Evolutionary conservation across 1,140 invertebrate species (phyloP), one percentile per base, ranked within the genome.

Genomic region (Conopomorpha cramerella): DNA sequence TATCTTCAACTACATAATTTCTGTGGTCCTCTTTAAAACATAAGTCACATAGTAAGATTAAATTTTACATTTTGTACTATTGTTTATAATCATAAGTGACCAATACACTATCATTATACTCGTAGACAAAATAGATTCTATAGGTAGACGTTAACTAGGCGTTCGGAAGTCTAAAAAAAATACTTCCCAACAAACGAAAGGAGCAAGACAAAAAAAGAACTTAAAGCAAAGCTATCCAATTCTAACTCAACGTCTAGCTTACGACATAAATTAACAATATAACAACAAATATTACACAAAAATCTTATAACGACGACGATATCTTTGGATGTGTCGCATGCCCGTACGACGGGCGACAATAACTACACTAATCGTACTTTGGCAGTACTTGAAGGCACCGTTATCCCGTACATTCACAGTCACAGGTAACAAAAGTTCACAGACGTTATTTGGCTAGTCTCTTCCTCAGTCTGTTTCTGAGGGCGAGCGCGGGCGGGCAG

Each of bases 281-380:
- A n/a, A n/a, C n/a, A n/a, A n/a, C n/a, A n/a, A n/a, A n/a, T n/a
- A n/a, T n/a, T n/a, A n/a, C n/a, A n/a, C n/a, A n/a, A n/a, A n/a
- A n/a, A n/a, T n/a, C n/a, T n/a, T n/a, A n/a, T n/a, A n/a, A 66
- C 64, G 46, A 68, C 56, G 57, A 62, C 54, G 62, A 57, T 60
- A 64, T 72, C 67, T 72, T 72, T 68, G 67, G 67, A 72, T 66
- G 46, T 49, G 34, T 27, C 14, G 19, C 2, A 35, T 36, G 32
- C 46, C 43, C 31, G 30, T 37, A 27, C 39, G 32, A 33, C 36
- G 40, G 41, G 37, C 31, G 28, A 8, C 35, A 13, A 28, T 41
- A 39, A 25, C 41, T 27, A 38, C 38, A 43, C 49, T 49, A 51
- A 48, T 35, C 46, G 60, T 50, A 60, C 55, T 58, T 50, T 50